Evolutionary conservation across 1,140 invertebrate genomes (phyloP), one percentile per base, ranked within the genome.

Genomic region (Drosophila pseudoobscura): DNA sequence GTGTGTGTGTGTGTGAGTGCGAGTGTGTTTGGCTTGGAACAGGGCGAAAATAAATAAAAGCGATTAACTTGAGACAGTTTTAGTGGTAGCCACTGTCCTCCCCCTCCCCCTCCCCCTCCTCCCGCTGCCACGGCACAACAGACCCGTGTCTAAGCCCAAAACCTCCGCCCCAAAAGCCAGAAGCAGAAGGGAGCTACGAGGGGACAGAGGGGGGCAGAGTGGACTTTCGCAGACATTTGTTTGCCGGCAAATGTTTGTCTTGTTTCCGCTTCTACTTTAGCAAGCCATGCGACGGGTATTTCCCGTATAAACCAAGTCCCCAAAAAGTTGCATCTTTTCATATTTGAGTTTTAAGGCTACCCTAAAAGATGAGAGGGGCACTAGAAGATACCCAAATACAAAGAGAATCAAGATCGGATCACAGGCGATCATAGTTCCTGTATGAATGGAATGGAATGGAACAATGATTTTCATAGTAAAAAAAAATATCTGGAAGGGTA

Each of bases 11-110:
- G 0, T 13, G 35, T 35, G 31, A 11, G 8, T 35, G 31, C 9
- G 43, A 65, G 56, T 73, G 52, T 70, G 66, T 49, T 61, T 20
- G 22, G 52, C 64, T 69, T 65, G 47, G 62, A 69, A 72, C 62
- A 80, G 78, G 82, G 80, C 78, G 75, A 82, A 87, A 87, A 87
- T 88, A 87, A 87, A 87, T 87, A 87, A 87, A 87, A 88, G 83
- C 83, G 83, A 87, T 88, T 87, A 88, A 83, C 84, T 88, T 87
- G 83, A 87, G 83, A 87, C 83, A 87, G 83, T 87, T 87, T 87
- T 87, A 87, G 78, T 83, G 62, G 74, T 83, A 64, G 78, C 78
- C 82, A 80, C 22, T 73, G 51, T 60, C 55, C 53, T 47, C 64
- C 41, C 6, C 51, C 15, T 15, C 15, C 15, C 15, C 15, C 15